phyloP scores from a whole-genome alignment of 2,113 vertebrate genomes.

The Thalassoma bifasciatum region DNA sequence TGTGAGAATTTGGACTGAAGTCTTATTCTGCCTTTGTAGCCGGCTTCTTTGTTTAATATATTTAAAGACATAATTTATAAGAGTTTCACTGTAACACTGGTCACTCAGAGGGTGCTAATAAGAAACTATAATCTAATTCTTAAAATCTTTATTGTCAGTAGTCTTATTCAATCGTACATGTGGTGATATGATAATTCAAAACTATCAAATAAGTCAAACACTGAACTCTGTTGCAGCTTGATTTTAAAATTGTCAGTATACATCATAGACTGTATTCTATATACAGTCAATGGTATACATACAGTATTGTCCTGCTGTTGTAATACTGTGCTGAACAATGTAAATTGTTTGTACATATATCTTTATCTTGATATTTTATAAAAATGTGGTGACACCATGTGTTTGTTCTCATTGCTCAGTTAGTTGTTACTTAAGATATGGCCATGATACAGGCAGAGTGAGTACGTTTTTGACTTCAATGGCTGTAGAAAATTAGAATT shows the following conservation, averaged over 20 bases:
- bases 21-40: neutral
- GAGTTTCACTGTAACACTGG: too few relatives aligned
- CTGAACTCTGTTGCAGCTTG: neutral
- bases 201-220: neutral
- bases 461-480: too few relatives aligned
- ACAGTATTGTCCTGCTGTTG: neutral
- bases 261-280: too few relatives aligned
- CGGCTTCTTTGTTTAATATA: too few relatives aligned
- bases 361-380: slow-evolving; percentile 32
- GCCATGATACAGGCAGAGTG: neutral
- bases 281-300: neutral
- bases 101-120: too few relatives aligned
- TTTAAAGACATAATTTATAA: too few relatives aligned
- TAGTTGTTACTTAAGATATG: neutral
- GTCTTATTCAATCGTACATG: slow-evolving; percentile 10
- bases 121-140: slow-evolving; percentile 7
- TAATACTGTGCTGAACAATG: slow-evolving; percentile 31
- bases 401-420: slow-evolving; percentile 27
- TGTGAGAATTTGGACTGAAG: slow-evolving; percentile 19
- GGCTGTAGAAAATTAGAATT: too few relatives aligned
- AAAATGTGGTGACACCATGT: slow-evolving; percentile 21
- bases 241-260: neutral
- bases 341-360: slow-evolving; percentile 59
- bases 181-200: slow-evolving; percentile 4
- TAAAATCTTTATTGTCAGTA: too few relatives aligned